phyloP scores from a whole-genome alignment of 2,113 vertebrate genomes.

The Tachysurus vachellii region DNA sequence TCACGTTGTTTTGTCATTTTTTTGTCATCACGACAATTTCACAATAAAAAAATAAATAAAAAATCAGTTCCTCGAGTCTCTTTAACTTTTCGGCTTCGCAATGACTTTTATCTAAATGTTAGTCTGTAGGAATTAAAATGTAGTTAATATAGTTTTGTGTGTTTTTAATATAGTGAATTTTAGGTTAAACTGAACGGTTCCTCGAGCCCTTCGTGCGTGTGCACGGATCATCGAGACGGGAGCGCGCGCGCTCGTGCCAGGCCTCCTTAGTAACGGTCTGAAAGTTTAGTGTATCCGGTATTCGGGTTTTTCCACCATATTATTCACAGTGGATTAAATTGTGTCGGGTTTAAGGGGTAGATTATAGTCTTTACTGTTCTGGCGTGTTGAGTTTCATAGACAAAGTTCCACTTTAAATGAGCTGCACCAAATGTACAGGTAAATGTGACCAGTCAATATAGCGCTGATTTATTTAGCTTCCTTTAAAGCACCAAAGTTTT shows the following conservation, averaged over 20 bases:
- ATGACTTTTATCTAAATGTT: background rate
- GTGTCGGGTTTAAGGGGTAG: too few species aligned
- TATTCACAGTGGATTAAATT: too few species aligned
- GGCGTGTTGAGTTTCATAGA: background rate
- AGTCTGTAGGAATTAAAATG: background rate
- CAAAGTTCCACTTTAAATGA: background rate
- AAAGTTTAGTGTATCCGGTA: background rate
- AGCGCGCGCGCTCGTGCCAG: background rate
- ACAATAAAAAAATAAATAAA: too few species aligned
- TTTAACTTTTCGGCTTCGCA: background rate
- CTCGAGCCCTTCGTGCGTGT: background rate
- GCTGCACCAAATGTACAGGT: background rate
- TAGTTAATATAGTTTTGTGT: background rate
- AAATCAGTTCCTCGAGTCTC: background rate
- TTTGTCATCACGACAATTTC: background rate
- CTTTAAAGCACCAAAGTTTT: too few species aligned
- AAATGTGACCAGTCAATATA: background rate
- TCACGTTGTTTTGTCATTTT: background rate
- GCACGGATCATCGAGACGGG: background rate
- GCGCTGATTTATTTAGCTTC: too few species aligned
- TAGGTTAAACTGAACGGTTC: background rate
- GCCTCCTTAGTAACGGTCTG: background rate
- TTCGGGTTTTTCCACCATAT: background rate
- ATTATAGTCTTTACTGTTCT: too few species aligned
- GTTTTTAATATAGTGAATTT: background rate